A percentile compares a stretch with the other conserved stretches of the same genome.
Evolutionary conservation across 2,113 vertebrate genomes (phyloP).

Genomic region (Barbus barbus): DNA sequence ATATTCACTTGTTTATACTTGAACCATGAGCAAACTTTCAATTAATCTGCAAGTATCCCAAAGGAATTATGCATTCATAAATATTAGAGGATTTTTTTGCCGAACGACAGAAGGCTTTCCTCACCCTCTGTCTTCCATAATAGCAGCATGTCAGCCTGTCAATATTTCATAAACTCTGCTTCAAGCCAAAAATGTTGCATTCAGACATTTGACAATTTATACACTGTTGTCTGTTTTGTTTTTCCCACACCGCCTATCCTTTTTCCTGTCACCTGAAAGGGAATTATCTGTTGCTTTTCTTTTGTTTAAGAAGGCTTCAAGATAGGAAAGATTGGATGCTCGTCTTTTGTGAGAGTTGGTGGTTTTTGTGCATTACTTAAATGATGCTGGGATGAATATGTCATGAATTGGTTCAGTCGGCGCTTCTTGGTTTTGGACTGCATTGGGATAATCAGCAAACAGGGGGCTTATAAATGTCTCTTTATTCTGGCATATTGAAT

Average conservation of each 20-base stretch:
- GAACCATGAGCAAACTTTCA: neutral
- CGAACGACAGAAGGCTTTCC: slow-evolving; percentile 2
- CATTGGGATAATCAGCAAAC: neutral
- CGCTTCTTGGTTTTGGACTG: neutral
- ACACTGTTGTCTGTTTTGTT: neutral
- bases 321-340: neutral
- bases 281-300: neutral
- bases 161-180: slow-evolving; percentile 15
- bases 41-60: slow-evolving; percentile 1
- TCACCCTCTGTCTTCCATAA: slow-evolving; percentile 5
- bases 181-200: slow-evolving; percentile 29
- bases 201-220: neutral
- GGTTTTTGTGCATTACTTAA: neutral
- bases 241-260: neutral
- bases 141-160: slow-evolving; percentile 19
- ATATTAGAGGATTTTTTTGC: neutral
- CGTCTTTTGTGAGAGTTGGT: neutral
- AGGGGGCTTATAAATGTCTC: neutral
- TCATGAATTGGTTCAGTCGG: neutral
- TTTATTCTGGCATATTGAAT: slow-evolving; percentile 22
- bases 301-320: slow-evolving; percentile 2
- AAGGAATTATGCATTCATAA: neutral
- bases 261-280: neutral
- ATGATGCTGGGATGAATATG: neutral
- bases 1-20: slow-evolving; percentile 19